Percentiles rank a stretch among this genome's conserved stretches.
These are phyloP conservation scores for Herminia tarsipennalis DNA, from an alignment of 2,888 invertebrate species.

Conservation along the genomic window DNA sequence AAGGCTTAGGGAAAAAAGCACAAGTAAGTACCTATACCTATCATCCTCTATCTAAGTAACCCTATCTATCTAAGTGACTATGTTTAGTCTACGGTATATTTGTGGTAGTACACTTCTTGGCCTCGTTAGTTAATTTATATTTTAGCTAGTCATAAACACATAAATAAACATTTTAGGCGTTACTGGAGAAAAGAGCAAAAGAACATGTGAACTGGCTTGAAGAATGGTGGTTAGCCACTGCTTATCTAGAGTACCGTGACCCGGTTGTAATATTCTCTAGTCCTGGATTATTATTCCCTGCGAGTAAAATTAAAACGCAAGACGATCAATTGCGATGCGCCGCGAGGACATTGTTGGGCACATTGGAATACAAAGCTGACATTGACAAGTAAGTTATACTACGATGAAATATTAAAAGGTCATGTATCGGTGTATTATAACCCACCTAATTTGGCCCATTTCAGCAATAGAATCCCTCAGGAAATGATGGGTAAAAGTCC, in stretches of 20 bases:
- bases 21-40: constrained; percentile 70
- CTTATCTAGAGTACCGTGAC: constrained; percentile 93
- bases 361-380: constrained; percentile 89
- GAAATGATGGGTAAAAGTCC: constrained; percentile 93
- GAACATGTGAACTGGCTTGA: constrained; percentile 93
- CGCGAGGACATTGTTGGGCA: constrained; percentile 89
- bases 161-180: too few species aligned
- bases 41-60: too few species aligned
- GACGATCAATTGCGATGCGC: constrained; percentile 89
- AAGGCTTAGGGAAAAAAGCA: constrained; percentile 89
- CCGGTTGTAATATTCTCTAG: constrained; percentile 95
- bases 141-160: too few species aligned
- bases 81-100: not conserved
- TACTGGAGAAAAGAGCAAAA: constrained; percentile 88
- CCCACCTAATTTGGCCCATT: constrained; percentile 45
- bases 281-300: constrained; percentile 93
- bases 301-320: constrained; percentile 84
- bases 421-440: too few species aligned
- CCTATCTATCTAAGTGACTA: not conserved
- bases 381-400: constrained; percentile 89
- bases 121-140: not conserved
- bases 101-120: not conserved
- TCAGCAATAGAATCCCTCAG: constrained; percentile 84
- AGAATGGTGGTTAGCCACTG: constrained; percentile 95
- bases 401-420: too few species aligned